These are phyloP conservation scores for Champsocephalus gunnari DNA, from an alignment of 2,797 vertebrate species.

Conservation along the genomic window DNA sequence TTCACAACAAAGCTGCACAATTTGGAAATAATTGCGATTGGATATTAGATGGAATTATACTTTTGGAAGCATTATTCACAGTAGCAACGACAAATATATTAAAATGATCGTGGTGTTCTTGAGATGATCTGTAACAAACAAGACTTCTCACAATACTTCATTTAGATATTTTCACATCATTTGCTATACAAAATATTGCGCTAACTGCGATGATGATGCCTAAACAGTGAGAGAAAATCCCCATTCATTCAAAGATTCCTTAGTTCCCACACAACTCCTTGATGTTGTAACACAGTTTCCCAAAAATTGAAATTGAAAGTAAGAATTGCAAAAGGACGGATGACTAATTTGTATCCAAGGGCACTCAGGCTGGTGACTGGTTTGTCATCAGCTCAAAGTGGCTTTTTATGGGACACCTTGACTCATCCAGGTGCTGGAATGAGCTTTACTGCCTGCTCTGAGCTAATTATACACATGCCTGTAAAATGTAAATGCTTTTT, in stretches of 20 bases:
- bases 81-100: no score
- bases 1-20: no score
- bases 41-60: no score
- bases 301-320: slow-evolving; percentile 25
- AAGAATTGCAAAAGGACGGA: background rate
- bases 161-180: no score
- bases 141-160: no score
- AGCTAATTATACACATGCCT: slow-evolving; percentile 50
- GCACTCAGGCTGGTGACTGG: slow-evolving; percentile 1
- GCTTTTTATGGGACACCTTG: slow-evolving; percentile 15
- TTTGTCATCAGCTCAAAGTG: slow-evolving; percentile 22
- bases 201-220: background rate
- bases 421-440: slow-evolving; percentile 46
- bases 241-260: slow-evolving; percentile 3
- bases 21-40: no score
- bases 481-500: slow-evolving; percentile 29
- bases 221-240: background rate
- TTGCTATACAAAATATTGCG: no score
- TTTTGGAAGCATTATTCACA: no score
- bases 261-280: background rate
- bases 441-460: slow-evolving; percentile 31
- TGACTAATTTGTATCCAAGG: background rate
- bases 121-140: no score
- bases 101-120: no score
- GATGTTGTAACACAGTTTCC: background rate